Conservation (phyloP, 1,140 invertebrate genomes). For the Macrobrachium rosenbergii region DNA sequence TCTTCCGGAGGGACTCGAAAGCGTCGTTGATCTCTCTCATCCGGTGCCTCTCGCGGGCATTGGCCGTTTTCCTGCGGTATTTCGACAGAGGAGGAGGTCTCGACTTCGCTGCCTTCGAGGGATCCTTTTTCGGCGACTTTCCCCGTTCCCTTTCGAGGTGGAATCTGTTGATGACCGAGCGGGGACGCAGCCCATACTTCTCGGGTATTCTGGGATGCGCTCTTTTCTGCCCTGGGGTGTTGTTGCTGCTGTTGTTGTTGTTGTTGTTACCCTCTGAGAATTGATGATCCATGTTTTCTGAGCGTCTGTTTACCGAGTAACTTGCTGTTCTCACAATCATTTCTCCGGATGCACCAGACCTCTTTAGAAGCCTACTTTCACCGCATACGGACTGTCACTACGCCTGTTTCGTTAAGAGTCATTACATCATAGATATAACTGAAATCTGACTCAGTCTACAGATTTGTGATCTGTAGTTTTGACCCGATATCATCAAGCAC, state of each 20-base stretch:
- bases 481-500: no score
- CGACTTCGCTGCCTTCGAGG: slow-evolving; percentile 1
- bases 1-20: slow-evolving; percentile 74
- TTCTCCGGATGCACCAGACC: no score
- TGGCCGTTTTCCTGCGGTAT: slow-evolving; percentile 89
- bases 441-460: no score
- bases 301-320: no score
- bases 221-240: not conserved
- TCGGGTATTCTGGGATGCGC: not conserved
- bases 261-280: not conserved
- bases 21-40: slow-evolving; percentile 91
- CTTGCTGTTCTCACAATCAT: no score
- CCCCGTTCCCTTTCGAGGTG: slow-evolving; percentile 68
- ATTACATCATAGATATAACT: no score
- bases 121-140: not conserved
- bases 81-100: slow-evolving; percentile 72
- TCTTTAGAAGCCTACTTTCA: no score
- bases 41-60: slow-evolving; percentile 84
- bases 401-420: no score
- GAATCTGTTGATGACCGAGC: slow-evolving; percentile 72
- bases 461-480: no score
- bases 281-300: no score
- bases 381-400: no score
- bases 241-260: slow-evolving; percentile 9
- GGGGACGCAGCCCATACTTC: slow-evolving; percentile 73